Evolutionary conservation across 2,113 vertebrate genomes (phyloP).

Genomic region (Silurus meridionalis): DNA sequence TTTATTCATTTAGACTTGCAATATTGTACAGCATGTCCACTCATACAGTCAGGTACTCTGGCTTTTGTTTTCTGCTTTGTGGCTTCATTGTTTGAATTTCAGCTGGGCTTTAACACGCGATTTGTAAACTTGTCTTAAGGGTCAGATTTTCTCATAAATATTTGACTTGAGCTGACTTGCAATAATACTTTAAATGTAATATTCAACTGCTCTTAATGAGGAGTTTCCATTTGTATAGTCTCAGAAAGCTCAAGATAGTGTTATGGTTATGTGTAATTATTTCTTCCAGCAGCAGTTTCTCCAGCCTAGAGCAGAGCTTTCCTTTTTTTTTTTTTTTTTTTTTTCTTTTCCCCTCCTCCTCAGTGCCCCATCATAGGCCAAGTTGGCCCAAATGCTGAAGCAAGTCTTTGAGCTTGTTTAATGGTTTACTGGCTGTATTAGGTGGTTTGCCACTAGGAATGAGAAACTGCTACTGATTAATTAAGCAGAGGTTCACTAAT

Average conservation of each 20-base stretch:
- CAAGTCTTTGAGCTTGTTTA: constrained; percentile 15
- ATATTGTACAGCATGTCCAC: constrained; percentile 38
- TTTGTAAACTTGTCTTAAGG: constrained; percentile 32
- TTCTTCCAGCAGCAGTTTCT: constrained; percentile 40
- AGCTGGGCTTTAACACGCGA: constrained; percentile 25
- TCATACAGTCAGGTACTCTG: not conserved
- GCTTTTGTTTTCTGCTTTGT: constrained; percentile 33
- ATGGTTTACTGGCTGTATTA: constrained; percentile 32
- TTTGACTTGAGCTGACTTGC: not conserved
- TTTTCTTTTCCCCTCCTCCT: not conserved
- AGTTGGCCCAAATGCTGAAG: constrained; percentile 9
- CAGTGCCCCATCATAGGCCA: constrained; percentile 19
- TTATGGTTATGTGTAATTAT: constrained; percentile 34
- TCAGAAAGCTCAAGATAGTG: constrained; percentile 53
- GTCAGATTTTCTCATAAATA: not conserved
- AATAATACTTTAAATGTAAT: constrained; percentile 49
- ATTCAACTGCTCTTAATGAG: constrained; percentile 62
- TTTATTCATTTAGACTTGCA: constrained; percentile 57
- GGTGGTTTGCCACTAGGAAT: constrained; percentile 28
- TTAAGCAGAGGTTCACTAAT: constrained; percentile 29
- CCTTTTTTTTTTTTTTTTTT: not conserved
- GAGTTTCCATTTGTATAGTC: constrained; percentile 59
- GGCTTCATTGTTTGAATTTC: constrained; percentile 44
- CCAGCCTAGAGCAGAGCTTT: not conserved
- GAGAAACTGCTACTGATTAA: constrained; percentile 28